These are phyloP conservation scores for Myiozetetes cayanensis DNA, from an alignment of 2,113 vertebrate species.

Conservation along the genomic window DNA sequence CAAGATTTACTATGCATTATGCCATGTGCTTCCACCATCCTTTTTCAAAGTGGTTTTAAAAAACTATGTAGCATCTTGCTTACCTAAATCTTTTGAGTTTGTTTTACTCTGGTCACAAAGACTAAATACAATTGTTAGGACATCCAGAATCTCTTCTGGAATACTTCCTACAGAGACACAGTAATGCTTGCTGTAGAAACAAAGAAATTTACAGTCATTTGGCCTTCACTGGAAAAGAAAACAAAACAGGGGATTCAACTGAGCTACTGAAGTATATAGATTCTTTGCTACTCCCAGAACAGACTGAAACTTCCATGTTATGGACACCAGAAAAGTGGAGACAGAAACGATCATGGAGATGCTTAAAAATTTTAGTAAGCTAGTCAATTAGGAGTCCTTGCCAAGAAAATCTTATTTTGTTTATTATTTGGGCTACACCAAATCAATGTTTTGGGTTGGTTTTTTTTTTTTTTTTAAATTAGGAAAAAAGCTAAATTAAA, in stretches of 20 bases:
- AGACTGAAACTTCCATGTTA: neutral
- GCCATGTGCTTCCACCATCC: neutral
- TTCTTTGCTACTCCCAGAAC: neutral
- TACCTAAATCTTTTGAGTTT: neutral
- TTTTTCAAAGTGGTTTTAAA: neutral
- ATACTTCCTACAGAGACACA: neutral
- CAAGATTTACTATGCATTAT: neutral
- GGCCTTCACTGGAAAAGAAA: neutral
- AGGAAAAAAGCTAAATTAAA: neutral
- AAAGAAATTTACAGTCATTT: neutral
- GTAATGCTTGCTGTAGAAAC: neutral
- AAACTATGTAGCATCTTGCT: neutral
- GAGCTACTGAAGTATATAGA: neutral
- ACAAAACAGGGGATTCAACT: neutral
- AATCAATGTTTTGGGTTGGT: neutral
- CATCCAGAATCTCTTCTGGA: neutral
- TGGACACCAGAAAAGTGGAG: neutral
- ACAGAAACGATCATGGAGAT: neutral
- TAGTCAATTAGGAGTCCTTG: neutral
- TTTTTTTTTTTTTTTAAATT: neutral
- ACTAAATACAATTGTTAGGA: neutral
- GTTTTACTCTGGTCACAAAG: neutral
- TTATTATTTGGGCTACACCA: constrained; percentile 24
- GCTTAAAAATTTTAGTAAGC: neutral
- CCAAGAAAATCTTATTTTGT: constrained; percentile 21